Conservation (phyloP, 2,888 invertebrate species). For the Mechanitis mazaeus region DNA sequence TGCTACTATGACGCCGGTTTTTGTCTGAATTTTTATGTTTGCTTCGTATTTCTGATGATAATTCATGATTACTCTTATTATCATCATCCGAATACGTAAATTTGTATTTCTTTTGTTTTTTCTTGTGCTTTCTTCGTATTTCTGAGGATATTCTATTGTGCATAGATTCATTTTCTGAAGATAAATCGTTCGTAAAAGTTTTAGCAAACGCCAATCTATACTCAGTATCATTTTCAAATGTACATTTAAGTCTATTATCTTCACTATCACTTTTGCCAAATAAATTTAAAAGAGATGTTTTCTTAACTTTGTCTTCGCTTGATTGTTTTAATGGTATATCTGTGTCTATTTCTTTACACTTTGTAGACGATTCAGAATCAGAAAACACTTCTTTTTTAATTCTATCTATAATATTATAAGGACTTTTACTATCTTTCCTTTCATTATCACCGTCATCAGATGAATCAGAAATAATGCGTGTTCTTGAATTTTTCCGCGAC, state of each 20-base stretch:
- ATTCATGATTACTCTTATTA: slow-evolving; percentile 53
- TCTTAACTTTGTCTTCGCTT: slow-evolving; percentile 52
- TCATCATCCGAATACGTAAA: slow-evolving; percentile 78
- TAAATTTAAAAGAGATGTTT: slow-evolving; percentile 59
- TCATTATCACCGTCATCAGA: slow-evolving; percentile 82
- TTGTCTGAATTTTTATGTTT: slow-evolving; percentile 71
- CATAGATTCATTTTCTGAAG: slow-evolving; percentile 69
- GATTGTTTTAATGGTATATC: slow-evolving; percentile 39
- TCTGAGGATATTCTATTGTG: slow-evolving; percentile 66
- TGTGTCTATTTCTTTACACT: slow-evolving; percentile 38
- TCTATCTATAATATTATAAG: slow-evolving; percentile 46
- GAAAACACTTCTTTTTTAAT: slow-evolving; percentile 79
- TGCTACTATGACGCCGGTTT: slow-evolving; percentile 69
- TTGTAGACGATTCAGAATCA: slow-evolving; percentile 48
- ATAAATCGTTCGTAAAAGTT: slow-evolving; percentile 58
- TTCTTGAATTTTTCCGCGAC: slow-evolving; percentile 81
- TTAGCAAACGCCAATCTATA: slow-evolving; percentile 53
- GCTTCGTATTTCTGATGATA: slow-evolving; percentile 41
- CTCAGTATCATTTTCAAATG: slow-evolving; percentile 53
- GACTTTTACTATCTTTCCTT: slow-evolving; percentile 66
- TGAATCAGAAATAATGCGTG: slow-evolving; percentile 86
- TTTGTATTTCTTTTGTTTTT: slow-evolving; percentile 88
- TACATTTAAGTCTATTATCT: slow-evolving; percentile 60
- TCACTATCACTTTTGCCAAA: slow-evolving; percentile 71
- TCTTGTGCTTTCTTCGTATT: slow-evolving; percentile 86